Percentiles rank a stretch among this genome's conserved stretches.
Conservation (phyloP, 2,888 invertebrate genomes). For the Orchesellides sinensis region DNA sequence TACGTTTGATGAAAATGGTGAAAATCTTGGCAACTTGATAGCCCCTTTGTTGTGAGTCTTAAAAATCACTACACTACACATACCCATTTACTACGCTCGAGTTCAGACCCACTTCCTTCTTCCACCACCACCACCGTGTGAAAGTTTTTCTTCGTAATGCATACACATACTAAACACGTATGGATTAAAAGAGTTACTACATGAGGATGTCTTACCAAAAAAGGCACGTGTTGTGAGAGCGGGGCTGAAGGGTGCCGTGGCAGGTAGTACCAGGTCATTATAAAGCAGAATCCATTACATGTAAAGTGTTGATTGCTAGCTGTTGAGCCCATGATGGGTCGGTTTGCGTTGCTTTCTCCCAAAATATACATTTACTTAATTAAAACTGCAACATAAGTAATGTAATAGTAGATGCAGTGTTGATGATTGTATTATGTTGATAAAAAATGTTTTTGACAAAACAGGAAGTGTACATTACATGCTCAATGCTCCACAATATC, state of each 20-base stretch:
- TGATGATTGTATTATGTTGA: too few species aligned
- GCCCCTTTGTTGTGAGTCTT: too few species aligned
- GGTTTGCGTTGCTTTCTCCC: not conserved
- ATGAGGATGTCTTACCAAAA: not conserved
- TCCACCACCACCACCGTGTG: too few species aligned
- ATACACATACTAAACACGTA: too few species aligned
- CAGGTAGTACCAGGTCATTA: constrained; percentile 48
- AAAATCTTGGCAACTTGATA: not conserved
- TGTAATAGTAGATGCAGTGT: not conserved
- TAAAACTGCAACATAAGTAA: not conserved
- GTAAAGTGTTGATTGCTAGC: not conserved
- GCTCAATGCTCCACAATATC: not conserved
- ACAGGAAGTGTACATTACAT: not conserved
- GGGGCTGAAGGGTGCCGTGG: constrained; percentile 24
- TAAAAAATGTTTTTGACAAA: not conserved
- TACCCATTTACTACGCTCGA: too few species aligned
- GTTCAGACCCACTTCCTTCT: too few species aligned
- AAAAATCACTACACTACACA: too few species aligned
- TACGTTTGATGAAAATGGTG: not conserved
- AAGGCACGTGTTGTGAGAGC: constrained; percentile 40
- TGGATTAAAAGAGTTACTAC: too few species aligned
- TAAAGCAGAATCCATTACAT: not conserved
- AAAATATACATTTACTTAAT: constrained; percentile 8
- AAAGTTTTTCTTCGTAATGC: too few species aligned
- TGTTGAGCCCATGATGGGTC: not conserved